Conservation (phyloP, 2,797 vertebrate genomes). For the Trachops cirrhosus region DNA sequence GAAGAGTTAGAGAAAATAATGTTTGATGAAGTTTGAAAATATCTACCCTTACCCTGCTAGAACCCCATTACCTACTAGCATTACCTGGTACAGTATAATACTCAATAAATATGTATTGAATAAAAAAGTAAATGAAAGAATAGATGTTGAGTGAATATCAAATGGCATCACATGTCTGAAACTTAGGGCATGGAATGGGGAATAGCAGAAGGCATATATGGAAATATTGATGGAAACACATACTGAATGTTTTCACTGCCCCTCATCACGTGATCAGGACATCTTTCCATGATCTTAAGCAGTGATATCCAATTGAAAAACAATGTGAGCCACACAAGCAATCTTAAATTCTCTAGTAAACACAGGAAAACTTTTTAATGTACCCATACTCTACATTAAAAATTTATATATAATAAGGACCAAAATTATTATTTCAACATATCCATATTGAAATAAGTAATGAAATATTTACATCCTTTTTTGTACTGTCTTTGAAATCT, state of each 20-base stretch:
- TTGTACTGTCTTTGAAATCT: not conserved
- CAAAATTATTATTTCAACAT: not conserved
- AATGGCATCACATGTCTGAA: not conserved
- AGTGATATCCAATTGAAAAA: not conserved
- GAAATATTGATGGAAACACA: not conserved
- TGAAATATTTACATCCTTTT: not conserved
- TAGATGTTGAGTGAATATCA: not conserved
- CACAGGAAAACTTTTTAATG: not conserved
- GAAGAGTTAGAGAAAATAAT: not conserved
- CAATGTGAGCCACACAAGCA: not conserved
- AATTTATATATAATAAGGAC: not conserved
- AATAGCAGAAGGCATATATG: not conserved
- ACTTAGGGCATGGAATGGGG: not conserved
- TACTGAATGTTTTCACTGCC: not conserved
- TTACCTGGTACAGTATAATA: not conserved
- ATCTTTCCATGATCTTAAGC: not conserved
- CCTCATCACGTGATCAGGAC: not conserved
- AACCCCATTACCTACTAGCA: not conserved
- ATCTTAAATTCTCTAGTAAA: not conserved
- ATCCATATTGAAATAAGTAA: not conserved
- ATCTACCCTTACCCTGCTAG: not conserved
- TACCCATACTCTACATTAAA: not conserved
- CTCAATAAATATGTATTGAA: not conserved
- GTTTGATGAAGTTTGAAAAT: not conserved
- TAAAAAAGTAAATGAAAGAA: not conserved